Evolutionary conservation across 2,113 vertebrate genomes (phyloP).

Genomic region (Pampusana beccarii): DNA sequence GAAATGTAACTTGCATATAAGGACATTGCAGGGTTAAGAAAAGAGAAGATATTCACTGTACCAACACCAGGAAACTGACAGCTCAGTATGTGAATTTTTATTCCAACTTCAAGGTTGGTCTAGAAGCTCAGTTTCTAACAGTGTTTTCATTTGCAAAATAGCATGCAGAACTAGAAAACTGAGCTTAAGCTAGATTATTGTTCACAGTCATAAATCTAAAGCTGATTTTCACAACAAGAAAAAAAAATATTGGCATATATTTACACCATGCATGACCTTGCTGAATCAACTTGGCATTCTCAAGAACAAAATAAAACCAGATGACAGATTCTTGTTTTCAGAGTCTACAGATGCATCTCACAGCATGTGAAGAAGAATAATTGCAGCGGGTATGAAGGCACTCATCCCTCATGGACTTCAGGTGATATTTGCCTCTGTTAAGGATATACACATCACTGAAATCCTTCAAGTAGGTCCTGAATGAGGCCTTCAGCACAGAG

Average conservation of each 20-base stretch:
- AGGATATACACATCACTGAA: not conserved
- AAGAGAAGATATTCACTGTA: not conserved
- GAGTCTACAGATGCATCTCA: not conserved
- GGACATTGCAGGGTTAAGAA: not conserved
- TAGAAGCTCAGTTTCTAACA: not conserved
- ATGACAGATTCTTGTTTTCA: slow-evolving; percentile 42
- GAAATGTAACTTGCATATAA: not conserved
- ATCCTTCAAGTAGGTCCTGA: not conserved
- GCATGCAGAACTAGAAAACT: slow-evolving; percentile 27
- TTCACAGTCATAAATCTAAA: slow-evolving; percentile 57
- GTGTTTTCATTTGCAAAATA: slow-evolving; percentile 35
- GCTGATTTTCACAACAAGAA: slow-evolving; percentile 38
- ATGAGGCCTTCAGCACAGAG: not conserved
- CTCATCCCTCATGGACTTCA: not conserved
- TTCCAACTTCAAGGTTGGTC: slow-evolving; percentile 23
- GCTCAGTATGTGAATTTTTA: not conserved
- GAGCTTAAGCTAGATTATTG: slow-evolving; percentile 15
- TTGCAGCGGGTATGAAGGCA: not conserved
- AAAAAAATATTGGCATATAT: slow-evolving; percentile 34
- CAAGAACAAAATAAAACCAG: slow-evolving; percentile 42
- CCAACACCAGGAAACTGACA: not conserved
- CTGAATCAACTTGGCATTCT: slow-evolving; percentile 48
- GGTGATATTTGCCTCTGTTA: not conserved
- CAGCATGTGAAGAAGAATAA: not conserved
- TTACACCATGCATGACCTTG: slow-evolving; percentile 42